phyloP scores from a whole-genome alignment of 2,888 invertebrate genomes.

The Tethea ocularis region DNA sequence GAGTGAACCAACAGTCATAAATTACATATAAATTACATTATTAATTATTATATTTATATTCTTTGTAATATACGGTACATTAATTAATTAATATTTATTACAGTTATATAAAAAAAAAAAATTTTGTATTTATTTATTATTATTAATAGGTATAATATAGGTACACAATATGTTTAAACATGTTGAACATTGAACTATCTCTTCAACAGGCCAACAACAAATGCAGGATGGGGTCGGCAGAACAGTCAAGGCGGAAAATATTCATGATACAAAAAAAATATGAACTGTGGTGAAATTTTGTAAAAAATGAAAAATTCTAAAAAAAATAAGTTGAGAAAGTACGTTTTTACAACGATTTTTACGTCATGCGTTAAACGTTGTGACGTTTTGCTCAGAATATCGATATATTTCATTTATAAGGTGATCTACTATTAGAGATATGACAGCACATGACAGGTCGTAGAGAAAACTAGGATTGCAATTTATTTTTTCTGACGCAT shows the following conservation, averaged over 20 bases:
- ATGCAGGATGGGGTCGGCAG: conserved; percentile 55
- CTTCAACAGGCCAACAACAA: conserved; percentile 29
- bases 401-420: background rate
- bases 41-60: too few species aligned
- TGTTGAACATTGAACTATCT: background rate
- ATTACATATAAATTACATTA: too few species aligned
- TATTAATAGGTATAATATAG: too few species aligned
- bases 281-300: background rate
- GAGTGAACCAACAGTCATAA: too few species aligned
- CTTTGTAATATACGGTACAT: too few species aligned
- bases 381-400: background rate
- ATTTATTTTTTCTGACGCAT: too few species aligned
- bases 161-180: too few species aligned
- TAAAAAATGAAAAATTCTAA: background rate
- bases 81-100: too few species aligned
- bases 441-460: background rate
- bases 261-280: conserved; percentile 40
- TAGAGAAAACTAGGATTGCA: too few species aligned
- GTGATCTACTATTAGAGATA: background rate
- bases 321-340: background rate
- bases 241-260: conserved; percentile 65
- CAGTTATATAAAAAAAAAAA: too few species aligned
- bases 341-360: background rate
- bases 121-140: too few species aligned
- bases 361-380: background rate